Percentiles rank a stretch among this genome's conserved stretches.
Evolutionary conservation across 2,888 invertebrate genomes (phyloP).

Genomic region (Nasonovia ribisnigri): DNA sequence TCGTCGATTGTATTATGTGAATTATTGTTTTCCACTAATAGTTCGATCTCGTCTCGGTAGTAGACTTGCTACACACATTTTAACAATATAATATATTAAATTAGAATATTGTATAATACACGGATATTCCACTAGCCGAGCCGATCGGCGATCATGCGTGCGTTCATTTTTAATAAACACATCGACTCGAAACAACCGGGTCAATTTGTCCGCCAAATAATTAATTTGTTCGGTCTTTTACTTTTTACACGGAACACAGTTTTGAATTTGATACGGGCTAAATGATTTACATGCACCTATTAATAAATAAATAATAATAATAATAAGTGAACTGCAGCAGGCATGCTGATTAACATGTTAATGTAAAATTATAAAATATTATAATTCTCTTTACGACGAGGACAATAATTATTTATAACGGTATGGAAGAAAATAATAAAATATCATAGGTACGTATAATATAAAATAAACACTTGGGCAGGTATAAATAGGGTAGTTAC

Average conservation of each 20-base stretch:
- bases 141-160: background rate
- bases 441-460: no score
- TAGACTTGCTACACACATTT: background rate
- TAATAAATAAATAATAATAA: background rate
- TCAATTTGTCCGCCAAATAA: background rate
- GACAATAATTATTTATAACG: no score
- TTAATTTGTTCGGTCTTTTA: conserved; percentile 19
- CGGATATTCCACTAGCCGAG: background rate
- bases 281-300: background rate
- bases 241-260: background rate
- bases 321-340: background rate
- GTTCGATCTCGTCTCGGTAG: background rate
- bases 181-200: background rate
- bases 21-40: background rate
- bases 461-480: background rate
- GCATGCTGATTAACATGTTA: background rate
- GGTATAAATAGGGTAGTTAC: background rate
- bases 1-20: background rate
- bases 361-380: no score
- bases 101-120: background rate
- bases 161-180: background rate
- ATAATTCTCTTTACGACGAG: no score
- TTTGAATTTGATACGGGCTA: background rate
- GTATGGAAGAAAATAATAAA: no score
- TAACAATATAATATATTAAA: background rate